Evolutionary conservation across 2,888 invertebrate species (phyloP).

Genomic region (Timema podura): DNA sequence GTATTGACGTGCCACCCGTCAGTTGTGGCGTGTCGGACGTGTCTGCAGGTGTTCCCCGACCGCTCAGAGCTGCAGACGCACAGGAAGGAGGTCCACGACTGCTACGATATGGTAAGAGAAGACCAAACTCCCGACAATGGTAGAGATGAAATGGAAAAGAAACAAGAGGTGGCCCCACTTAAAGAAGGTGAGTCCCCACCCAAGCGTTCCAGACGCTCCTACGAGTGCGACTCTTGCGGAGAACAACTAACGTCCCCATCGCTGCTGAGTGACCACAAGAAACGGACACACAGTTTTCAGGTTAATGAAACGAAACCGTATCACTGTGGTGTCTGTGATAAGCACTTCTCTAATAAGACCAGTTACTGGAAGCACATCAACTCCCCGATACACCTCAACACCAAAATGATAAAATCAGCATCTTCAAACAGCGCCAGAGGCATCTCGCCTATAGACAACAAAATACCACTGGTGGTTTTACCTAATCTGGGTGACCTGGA

Average conservation of each 20-base stretch:
- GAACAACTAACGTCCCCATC: constrained; percentile 22
- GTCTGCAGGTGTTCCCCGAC: constrained; percentile 54
- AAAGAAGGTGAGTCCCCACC: constrained; percentile 38
- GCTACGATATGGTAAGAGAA: constrained; percentile 27
- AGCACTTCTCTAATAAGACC: constrained; percentile 25
- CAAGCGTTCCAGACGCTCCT: constrained; percentile 23
- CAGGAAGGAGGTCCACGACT: constrained; percentile 39
- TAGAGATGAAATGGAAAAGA: constrained; percentile 20
- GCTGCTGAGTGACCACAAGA: constrained; percentile 23
- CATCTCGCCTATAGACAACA: not conserved
- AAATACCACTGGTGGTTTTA: too few relatives aligned
- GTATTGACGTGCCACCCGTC: constrained; percentile 56
- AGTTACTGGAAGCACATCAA: constrained; percentile 26
- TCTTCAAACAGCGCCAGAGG: not conserved
- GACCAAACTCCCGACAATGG: constrained; percentile 20
- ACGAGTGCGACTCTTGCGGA: constrained; percentile 25
- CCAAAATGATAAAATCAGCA: constrained; percentile 1
- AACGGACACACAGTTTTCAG: constrained; percentile 14
- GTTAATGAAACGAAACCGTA: constrained; percentile 22
- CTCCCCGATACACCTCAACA: constrained; percentile 18
- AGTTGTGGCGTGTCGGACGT: constrained; percentile 55
- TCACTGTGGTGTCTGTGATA: constrained; percentile 23
- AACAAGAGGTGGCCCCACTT: constrained; percentile 18
- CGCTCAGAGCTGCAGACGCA: constrained; percentile 51
- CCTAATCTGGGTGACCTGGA: too few relatives aligned